Base-by-base conservation (phyloP, 2,113 vertebrate genomes). In the Vireo altiloquus region DNA sequence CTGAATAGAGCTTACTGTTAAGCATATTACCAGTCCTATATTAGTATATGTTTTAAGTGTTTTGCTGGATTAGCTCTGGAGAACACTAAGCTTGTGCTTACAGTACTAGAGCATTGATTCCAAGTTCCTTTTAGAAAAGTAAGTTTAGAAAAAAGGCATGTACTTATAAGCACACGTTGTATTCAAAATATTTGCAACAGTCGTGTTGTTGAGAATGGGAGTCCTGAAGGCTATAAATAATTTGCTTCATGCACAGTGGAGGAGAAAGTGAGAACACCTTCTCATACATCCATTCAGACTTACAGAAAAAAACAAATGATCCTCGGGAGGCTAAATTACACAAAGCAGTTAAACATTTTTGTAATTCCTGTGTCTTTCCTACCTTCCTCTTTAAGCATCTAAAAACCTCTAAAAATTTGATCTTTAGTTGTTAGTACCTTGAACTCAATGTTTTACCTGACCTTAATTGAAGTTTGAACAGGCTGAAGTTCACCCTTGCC, bases 1-100 rank as follows among this genome's bases (percentile, higher is more conserved):
- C 35, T 89, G 70, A 90, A 80, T 33, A 63, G 59, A 83, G 80
- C 80, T 97, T 96, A 89, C 87, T 75, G 76, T 54, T 96, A 95
- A 97, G 90, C 82, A 71, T 83, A 95, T 95, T 94, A 94, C 9
- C 40, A 40, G 47, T 90, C 56, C 56, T 93, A 60, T 66, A 93
- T 93, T 92, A 90, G 90, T 66, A 54, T 40, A 84, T 56, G 37
- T 92, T 96, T 81, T 66, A 85, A 87, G 27, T 64, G 42, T 88
- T 95, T 64, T 89, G 85, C 87, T 90, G 52, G 49, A 75, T 89
- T 78, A 89, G 72, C 85, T 88, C 56, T 86, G 57, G 44, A 70
- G 60, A 78, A 28, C 10, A 44, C 52, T 74, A 83, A 77, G 59
- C 76, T 61, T 92, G n/a, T 78, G 20, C 28, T 59, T 60, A 28